Percentiles rank a stretch among this genome's conserved stretches.
Evolutionary conservation across 2,113 vertebrate species (phyloP).

Genomic region (Dendropsophus ebraccatus): DNA sequence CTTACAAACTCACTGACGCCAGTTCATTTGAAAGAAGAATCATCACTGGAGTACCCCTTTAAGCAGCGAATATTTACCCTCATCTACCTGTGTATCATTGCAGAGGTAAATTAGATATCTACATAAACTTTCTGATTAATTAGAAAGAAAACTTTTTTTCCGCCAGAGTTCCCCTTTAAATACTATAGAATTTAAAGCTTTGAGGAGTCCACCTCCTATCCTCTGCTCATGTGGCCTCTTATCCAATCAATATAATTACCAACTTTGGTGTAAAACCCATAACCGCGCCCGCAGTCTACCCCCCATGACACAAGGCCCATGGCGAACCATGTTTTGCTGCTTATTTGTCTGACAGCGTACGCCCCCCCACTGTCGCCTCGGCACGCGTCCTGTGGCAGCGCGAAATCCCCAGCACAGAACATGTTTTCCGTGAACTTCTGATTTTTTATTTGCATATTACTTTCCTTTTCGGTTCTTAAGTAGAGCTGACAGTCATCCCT

Average conservation of each 20-base stretch:
- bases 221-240: constrained; percentile 65
- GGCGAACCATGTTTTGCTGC: constrained; percentile 69
- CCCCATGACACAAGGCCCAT: constrained; percentile 81
- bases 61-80: no score
- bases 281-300: constrained; percentile 70
- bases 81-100: no score
- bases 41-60: no score
- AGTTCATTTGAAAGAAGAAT: no score
- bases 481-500: constrained; percentile 61
- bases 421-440: constrained; percentile 74
- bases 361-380: constrained; percentile 78
- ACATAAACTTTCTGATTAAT: no score
- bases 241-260: constrained; percentile 79
- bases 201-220: constrained; percentile 1
- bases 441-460: fast-evolving
- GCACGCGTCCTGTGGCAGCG: constrained; percentile 67
- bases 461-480: constrained; percentile 60
- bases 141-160: not conserved
- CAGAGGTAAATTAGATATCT: no score
- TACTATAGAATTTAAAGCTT: not conserved
- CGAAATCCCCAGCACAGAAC: constrained; percentile 76
- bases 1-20: no score
- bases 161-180: not conserved
- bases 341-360: constrained; percentile 63
- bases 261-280: constrained; percentile 80